Evolutionary conservation across 2,888 invertebrate species (phyloP).

Genomic region (Caenorhabditis sp.): DNA sequence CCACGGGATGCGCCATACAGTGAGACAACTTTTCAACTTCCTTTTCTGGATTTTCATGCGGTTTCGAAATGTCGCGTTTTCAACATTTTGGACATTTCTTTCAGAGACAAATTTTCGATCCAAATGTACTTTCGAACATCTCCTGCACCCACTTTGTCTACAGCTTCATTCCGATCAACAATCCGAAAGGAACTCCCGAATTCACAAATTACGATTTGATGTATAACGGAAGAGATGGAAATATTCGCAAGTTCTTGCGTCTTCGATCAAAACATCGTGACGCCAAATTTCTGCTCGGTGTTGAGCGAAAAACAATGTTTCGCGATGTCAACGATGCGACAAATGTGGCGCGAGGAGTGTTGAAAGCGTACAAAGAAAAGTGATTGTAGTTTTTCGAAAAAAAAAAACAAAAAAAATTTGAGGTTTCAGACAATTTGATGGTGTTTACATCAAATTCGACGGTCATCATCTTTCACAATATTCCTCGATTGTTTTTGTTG

Average conservation of each 20-base stretch:
- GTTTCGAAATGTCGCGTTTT: too few species aligned
- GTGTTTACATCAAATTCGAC: conserved; percentile 20
- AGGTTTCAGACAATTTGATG: conserved; percentile 26
- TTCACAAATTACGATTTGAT: conserved; percentile 17
- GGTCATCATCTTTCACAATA: conserved; percentile 26
- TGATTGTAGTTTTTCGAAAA: conserved; percentile 11
- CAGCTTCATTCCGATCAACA: conserved; percentile 17
- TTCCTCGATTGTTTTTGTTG: conserved; percentile 12
- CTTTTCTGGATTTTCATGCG: too few species aligned
- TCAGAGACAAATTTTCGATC: conserved; percentile 19
- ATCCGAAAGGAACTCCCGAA: conserved; percentile 13
- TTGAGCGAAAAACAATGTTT: conserved; percentile 14
- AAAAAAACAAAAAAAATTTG: too few species aligned
- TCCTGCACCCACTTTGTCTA: conserved; percentile 38
- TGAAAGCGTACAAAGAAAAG: conserved; percentile 13
- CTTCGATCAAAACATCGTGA: conserved; percentile 16
- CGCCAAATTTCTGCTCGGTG: conserved; percentile 30
- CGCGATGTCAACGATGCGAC: conserved; percentile 5
- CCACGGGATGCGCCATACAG: too few species aligned
- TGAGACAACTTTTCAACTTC: too few species aligned
- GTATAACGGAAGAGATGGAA: conserved; percentile 12
- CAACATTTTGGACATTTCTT: too few species aligned
- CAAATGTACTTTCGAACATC: conserved; percentile 19
- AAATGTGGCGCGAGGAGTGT: conserved; percentile 12
- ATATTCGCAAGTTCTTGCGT: conserved; percentile 22